phyloP scores from a whole-genome alignment of 2,888 invertebrate species.

The Drosophila meridiana region DNA sequence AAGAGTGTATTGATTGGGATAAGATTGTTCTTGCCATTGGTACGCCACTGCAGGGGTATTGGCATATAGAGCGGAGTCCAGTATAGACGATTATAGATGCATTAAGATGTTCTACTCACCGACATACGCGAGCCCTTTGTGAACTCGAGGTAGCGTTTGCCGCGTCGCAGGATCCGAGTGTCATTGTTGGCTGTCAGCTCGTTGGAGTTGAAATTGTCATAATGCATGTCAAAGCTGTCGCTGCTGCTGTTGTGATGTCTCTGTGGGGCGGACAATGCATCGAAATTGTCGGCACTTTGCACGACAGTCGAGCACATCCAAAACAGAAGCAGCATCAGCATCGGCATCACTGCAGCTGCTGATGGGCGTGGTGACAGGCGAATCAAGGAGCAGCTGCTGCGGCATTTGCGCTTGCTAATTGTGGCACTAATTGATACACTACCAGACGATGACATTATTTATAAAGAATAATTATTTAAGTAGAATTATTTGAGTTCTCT shows the following conservation, averaged over 20 bases:
- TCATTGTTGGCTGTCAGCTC: conserved; percentile 40
- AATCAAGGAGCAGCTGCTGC: conserved; percentile 6
- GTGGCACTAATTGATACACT: conserved; percentile 44
- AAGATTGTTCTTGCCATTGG: conserved; percentile 90
- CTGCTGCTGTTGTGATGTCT: conserved; percentile 17
- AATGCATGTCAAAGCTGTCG: conserved; percentile 39
- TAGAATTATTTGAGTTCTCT: conserved; percentile 8
- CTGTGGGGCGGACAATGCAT: conserved; percentile 23
- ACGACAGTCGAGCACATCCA: conserved; percentile 43
- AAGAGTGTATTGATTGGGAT: conserved; percentile 89
- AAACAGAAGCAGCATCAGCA: conserved; percentile 38
- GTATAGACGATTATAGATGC: neutral
- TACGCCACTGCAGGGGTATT: conserved; percentile 87
- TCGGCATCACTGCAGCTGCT: conserved; percentile 28
- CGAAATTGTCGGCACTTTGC: conserved; percentile 45
- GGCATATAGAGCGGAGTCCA: neutral
- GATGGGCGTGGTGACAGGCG: conserved; percentile 30
- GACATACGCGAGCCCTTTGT: conserved; percentile 83
- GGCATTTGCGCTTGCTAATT: neutral
- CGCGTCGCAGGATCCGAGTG: conserved; percentile 68
- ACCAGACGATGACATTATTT: conserved; percentile 20
- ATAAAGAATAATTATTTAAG: neutral
- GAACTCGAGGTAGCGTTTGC: conserved; percentile 83
- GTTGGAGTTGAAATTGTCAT: conserved; percentile 49
- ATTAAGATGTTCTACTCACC: conserved; percentile 69